Conservation (phyloP, 1,140 invertebrate genomes). For the Drosophila mojavensis region DNA sequence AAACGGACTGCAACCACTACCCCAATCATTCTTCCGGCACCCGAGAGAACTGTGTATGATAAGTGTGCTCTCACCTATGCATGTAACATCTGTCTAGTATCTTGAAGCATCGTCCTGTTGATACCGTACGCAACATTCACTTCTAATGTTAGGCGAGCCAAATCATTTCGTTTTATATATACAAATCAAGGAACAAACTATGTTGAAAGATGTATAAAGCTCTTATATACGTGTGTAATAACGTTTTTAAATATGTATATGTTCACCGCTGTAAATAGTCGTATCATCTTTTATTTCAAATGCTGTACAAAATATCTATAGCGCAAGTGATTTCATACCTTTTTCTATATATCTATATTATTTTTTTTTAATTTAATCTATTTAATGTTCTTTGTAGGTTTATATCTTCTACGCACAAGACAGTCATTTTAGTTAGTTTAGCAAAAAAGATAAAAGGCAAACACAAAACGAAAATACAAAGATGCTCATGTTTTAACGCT, state of each 20-base stretch:
- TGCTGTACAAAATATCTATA: constrained; percentile 50
- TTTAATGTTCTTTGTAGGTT: constrained; percentile 40
- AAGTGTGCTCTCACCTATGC: constrained; percentile 19
- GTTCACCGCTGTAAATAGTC: constrained; percentile 77
- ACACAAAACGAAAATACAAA: constrained; percentile 44
- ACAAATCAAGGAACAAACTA: constrained; percentile 36
- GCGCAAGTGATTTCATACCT: constrained; percentile 60
- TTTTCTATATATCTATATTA: constrained; percentile 35
- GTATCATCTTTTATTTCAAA: constrained; percentile 60
- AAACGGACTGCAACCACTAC: constrained; percentile 25
- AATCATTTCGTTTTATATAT: constrained; percentile 72
- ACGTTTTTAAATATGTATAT: constrained; percentile 71
- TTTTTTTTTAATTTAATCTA: constrained; percentile 31
- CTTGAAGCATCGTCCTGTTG: constrained; percentile 43
- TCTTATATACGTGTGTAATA: constrained; percentile 67
- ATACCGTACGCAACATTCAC: constrained; percentile 44
- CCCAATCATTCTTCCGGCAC: constrained; percentile 26
- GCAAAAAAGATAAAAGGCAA: constrained; percentile 41
- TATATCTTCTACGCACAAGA: constrained; percentile 73
- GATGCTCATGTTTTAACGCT: constrained; percentile 72
- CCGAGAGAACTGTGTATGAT: constrained; percentile 29
- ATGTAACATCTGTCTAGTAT: not conserved
- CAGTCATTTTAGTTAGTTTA: constrained; percentile 74
- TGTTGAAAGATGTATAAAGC: constrained; percentile 70
- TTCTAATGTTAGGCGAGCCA: constrained; percentile 62